These are phyloP conservation scores for Scomberomorus guttatus DNA, from an alignment of 2,797 vertebrate species.

Conservation along the genomic window DNA sequence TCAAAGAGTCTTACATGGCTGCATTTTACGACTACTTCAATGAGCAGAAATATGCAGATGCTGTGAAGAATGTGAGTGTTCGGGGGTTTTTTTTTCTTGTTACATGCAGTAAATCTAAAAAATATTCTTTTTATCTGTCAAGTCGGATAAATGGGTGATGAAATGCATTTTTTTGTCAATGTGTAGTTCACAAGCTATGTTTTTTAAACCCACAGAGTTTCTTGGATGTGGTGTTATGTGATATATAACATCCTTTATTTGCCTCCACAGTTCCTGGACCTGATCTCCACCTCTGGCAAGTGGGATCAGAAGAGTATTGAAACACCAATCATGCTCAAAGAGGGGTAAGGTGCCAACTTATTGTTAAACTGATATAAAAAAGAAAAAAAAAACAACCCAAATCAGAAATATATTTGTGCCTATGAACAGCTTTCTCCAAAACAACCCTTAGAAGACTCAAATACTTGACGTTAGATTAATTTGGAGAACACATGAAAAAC, in stretches of 20 bases:
- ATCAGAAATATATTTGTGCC: background rate
- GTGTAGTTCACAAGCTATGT: background rate
- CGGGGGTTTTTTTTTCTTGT: conserved; percentile 8
- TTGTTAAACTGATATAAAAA: background rate
- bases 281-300: conserved; percentile 98
- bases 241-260: conserved; percentile 30
- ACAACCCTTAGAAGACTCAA: background rate
- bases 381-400: background rate
- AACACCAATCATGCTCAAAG: conserved; percentile 97
- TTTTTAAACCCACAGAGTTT: background rate
- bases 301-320: conserved; percentile 98
- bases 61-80: conserved; percentile 96
- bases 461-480: background rate
- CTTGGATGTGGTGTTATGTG: background rate
- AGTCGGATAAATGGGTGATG: background rate
- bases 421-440: background rate
- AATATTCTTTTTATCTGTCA: conserved; percentile 7
- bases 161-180: background rate
- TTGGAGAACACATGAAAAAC: background rate
- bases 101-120: background rate
- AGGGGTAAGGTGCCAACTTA: conserved; percentile 89
- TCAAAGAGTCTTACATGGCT: conserved; percentile 99
- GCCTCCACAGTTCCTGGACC: conserved; percentile 91
- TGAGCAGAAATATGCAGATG: conserved; percentile 98
- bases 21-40: conserved; percentile 98